Conservation (phyloP, 2,113 vertebrate species). For the Brachypteracias leptosomus region DNA sequence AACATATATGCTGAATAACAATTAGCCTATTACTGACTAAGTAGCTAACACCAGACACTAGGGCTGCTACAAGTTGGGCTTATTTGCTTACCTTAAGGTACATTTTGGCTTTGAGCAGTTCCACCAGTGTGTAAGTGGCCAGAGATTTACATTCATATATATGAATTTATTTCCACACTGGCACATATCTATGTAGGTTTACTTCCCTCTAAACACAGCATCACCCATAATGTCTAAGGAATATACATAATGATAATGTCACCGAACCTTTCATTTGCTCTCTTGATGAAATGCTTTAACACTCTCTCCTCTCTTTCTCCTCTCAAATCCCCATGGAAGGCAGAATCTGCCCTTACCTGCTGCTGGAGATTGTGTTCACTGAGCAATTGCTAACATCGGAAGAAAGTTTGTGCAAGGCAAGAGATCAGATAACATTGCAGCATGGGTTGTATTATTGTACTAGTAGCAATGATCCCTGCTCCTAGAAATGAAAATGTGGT, state of each 20-base stretch:
- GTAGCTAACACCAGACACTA: neutral
- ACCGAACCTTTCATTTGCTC: slow-evolving; percentile 49
- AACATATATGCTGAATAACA: slow-evolving; percentile 44
- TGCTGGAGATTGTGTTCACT: slow-evolving; percentile 13
- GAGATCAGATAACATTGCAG: neutral
- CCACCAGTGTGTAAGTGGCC: neutral
- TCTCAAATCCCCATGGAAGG: slow-evolving; percentile 23
- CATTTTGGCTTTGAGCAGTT: neutral
- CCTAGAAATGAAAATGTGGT: slow-evolving; percentile 66
- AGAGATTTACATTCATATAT: neutral
- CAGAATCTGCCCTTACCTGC: neutral
- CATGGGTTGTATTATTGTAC: slow-evolving; percentile 34
- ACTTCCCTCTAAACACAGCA: slow-evolving; percentile 41
- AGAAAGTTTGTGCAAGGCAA: slow-evolving; percentile 53
- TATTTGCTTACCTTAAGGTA: slow-evolving; percentile 12
- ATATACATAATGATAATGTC: slow-evolving; percentile 35
- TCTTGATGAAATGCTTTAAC: slow-evolving; percentile 48
- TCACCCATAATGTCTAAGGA: slow-evolving; percentile 2
- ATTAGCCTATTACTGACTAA: slow-evolving; percentile 33
- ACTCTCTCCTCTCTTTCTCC: neutral
- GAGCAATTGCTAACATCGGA: slow-evolving; percentile 31
- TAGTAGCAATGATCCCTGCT: slow-evolving; percentile 23
- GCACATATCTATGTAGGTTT: neutral
- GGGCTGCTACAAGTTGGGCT: neutral
- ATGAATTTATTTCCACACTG: slow-evolving; percentile 17